Evolutionary conservation across 2,888 invertebrate species (phyloP), one percentile per base, ranked within the genome.

Genomic region (Xestobium rufovillosum): DNA sequence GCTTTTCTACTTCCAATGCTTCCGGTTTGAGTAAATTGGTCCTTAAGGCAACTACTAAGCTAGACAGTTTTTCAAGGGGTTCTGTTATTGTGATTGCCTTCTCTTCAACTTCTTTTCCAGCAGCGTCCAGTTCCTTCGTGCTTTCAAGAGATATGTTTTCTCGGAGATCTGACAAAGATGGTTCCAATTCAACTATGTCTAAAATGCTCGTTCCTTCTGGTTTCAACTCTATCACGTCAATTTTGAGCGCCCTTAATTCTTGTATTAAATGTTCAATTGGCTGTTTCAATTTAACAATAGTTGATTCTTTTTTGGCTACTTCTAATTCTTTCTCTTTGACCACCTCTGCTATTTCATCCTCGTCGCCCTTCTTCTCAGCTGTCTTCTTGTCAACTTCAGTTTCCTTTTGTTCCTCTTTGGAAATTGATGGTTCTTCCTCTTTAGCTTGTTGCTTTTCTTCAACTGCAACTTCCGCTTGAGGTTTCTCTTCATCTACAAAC

Each of bases 31-130:
- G 23, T n/a, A 30, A 26, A 19, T 25, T 27, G 11, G 34, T 23
- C 14, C 34, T 34, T 4, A 39, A 14, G 4, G 30, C 14, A 6
- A 38, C 26, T 17, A 43, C 4, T n/a, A 41, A 23, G 25, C 19
- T 14, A 2, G 31, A 13, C 10, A 45, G 27, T 32, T 37, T 44
- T 33, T 44, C 37, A 6, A 44, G 12, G 14, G 8, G 14, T 14
- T 30, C n/a, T 31, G n/a, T n/a, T n/a, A n/a, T n/a, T n/a, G n/a
- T n/a, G n/a, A n/a, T n/a, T n/a, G n/a, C n/a, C n/a, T n/a, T n/a
- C n/a, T n/a, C n/a, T n/a, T n/a, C n/a, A n/a, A n/a, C n/a, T n/a
- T n/a, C n/a, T n/a, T n/a, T n/a, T n/a, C n/a, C n/a, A n/a, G n/a
- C n/a, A n/a, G n/a, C n/a, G n/a, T n/a, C n/a, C n/a, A n/a, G n/a